These are phyloP conservation scores for Etia nguti DNA, from an alignment of 2,113 vertebrate species.

Conservation along the genomic window DNA sequence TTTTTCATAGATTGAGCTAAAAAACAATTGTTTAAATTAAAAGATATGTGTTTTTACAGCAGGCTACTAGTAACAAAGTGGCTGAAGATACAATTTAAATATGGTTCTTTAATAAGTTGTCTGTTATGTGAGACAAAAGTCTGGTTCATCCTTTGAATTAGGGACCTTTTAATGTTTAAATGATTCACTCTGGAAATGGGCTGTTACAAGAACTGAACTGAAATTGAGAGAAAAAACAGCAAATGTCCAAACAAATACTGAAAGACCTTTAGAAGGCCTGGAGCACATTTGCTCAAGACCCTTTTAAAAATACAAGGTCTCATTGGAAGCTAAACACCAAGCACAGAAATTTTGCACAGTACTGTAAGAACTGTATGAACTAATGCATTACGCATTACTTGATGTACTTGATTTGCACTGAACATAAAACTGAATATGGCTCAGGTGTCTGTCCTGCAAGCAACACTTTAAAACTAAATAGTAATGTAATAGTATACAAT, in stretches of 20 bases:
- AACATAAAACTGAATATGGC: too few species aligned
- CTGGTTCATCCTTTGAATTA: neutral
- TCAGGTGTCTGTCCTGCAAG: too few species aligned
- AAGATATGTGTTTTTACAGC: neutral
- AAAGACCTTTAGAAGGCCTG: neutral
- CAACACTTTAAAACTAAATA: neutral
- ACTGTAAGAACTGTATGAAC: too few species aligned
- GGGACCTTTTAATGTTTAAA: neutral
- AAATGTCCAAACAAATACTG: neutral
- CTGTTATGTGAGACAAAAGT: neutral
- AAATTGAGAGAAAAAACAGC: neutral
- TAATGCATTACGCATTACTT: too few species aligned
- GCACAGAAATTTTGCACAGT: too few species aligned
- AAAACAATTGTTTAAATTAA: neutral
- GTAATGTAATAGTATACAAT: neutral
- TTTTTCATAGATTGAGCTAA: neutral
- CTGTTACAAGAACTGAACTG: neutral
- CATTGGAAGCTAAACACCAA: too few species aligned
- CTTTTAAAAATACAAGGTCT: too few species aligned
- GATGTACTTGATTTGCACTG: too few species aligned
- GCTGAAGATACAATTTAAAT: neutral
- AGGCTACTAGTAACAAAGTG: neutral
- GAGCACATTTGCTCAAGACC: too few species aligned
- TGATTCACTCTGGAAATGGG: neutral
- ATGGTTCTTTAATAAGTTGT: neutral